Evolutionary conservation across 2,113 vertebrate species (phyloP).

Genomic region (Trachemys scripta): DNA sequence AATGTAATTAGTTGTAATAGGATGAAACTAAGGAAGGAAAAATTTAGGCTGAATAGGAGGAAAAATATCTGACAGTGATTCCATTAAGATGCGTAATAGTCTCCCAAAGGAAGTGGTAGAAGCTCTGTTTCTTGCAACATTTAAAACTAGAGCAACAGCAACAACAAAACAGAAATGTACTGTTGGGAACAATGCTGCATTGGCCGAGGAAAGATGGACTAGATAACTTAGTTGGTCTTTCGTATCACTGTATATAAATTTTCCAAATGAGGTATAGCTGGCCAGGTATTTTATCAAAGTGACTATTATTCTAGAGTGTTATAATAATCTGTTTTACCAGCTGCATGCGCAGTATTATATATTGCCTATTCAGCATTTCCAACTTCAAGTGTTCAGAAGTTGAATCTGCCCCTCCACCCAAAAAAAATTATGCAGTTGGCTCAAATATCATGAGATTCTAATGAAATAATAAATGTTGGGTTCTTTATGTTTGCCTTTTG

Average conservation of each 20-base stretch:
- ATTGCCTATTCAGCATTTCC: background rate
- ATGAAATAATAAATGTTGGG: background rate
- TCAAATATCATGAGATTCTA: background rate
- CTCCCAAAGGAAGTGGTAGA: background rate
- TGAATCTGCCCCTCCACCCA: background rate
- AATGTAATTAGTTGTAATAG: background rate
- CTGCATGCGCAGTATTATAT: accelerated
- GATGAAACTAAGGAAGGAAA: background rate
- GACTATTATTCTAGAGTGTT: background rate
- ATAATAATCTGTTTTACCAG: accelerated
- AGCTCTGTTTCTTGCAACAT: background rate
- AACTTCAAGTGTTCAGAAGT: background rate
- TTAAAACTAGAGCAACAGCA: conserved; percentile 25
- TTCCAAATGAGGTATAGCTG: background rate
- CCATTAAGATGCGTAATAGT: background rate
- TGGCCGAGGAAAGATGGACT: background rate
- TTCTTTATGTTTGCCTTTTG: background rate
- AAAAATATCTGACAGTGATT: background rate
- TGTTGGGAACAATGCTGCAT: background rate
- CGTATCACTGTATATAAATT: background rate
- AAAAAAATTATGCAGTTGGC: background rate
- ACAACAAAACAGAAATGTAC: background rate
- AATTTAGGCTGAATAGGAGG: background rate
- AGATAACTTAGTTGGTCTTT: background rate
- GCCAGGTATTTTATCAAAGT: background rate